Evolutionary conservation across 1,140 invertebrate species (phyloP).

Genomic region (Radopholus similis): DNA sequence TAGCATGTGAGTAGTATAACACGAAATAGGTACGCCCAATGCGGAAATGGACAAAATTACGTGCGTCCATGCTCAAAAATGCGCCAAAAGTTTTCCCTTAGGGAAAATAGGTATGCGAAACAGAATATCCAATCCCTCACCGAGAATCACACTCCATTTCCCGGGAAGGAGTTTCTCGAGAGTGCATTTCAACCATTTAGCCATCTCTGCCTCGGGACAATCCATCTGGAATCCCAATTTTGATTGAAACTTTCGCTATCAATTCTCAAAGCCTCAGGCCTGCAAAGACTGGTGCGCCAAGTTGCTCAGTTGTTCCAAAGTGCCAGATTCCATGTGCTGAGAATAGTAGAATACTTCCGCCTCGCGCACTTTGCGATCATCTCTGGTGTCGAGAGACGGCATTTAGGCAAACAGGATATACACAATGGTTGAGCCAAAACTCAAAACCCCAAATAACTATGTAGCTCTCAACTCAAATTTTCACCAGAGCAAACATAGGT

Average conservation of each 20-base stretch:
- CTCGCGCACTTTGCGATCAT: constrained; percentile 14
- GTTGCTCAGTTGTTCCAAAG: background rate
- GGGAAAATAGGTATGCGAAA: background rate
- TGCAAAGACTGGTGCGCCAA: background rate
- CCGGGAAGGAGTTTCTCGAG: background rate
- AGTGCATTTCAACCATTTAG: constrained; percentile 1
- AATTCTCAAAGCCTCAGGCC: background rate
- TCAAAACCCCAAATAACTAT: too few relatives aligned
- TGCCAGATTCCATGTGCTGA: background rate
- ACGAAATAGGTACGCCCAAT: constrained; percentile 17
- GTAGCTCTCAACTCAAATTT: too few relatives aligned
- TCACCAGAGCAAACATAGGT: too few relatives aligned
- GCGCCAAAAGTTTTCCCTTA: constrained; percentile 14
- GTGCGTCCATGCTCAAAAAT: constrained; percentile 8
- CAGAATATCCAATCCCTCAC: background rate
- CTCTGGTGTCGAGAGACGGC: constrained; percentile 5
- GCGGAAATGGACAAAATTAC: constrained; percentile 15
- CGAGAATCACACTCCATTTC: constrained; percentile 8
- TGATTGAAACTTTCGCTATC: background rate
- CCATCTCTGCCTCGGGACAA: constrained; percentile 1
- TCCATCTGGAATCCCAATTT: too few relatives aligned
- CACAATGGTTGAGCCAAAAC: too few relatives aligned
- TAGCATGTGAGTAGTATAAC: too few relatives aligned
- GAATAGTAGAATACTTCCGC: constrained; percentile 16
- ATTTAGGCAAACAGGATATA: constrained; percentile 3